Conservation (phyloP, 2,797 vertebrate genomes). For the Scolopax bukidnonensis region DNA sequence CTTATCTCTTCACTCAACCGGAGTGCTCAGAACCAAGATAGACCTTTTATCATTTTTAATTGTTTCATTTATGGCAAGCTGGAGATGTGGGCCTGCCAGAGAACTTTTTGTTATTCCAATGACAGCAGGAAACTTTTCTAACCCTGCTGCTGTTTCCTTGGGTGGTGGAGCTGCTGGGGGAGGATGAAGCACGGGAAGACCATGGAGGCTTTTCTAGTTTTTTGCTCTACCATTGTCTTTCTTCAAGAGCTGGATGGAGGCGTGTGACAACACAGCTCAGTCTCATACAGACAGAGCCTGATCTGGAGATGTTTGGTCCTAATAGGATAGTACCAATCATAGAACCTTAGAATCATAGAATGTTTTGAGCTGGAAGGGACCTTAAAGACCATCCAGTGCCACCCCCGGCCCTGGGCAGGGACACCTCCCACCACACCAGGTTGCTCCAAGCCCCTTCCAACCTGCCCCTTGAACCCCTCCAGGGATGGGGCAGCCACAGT, state of each 20-base stretch:
- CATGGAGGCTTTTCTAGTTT: background rate
- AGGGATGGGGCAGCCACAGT: too few relatives aligned
- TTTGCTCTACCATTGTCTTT: background rate
- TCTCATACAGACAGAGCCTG: rapidly evolving
- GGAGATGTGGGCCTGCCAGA: background rate
- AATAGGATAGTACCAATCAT: background rate
- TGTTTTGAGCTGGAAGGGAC: too few relatives aligned
- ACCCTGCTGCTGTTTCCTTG: background rate
- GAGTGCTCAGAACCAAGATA: background rate
- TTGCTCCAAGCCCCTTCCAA: too few relatives aligned
- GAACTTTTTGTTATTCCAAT: background rate
- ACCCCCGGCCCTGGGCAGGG: too few relatives aligned
- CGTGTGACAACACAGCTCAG: background rate
- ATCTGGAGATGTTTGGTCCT: background rate
- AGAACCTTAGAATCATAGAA: too few relatives aligned
- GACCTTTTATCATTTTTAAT: background rate
- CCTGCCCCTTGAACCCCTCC: too few relatives aligned
- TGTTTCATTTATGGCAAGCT: background rate
- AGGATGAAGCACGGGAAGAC: background rate
- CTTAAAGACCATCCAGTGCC: too few relatives aligned
- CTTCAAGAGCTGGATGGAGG: background rate
- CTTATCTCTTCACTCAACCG: conserved; percentile 28
- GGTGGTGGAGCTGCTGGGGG: background rate
- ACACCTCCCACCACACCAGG: too few relatives aligned
- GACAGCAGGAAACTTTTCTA: background rate